These are phyloP conservation scores for Astyanax mexicanus DNA, from an alignment of 2,797 vertebrate species.

Conservation along the genomic window DNA sequence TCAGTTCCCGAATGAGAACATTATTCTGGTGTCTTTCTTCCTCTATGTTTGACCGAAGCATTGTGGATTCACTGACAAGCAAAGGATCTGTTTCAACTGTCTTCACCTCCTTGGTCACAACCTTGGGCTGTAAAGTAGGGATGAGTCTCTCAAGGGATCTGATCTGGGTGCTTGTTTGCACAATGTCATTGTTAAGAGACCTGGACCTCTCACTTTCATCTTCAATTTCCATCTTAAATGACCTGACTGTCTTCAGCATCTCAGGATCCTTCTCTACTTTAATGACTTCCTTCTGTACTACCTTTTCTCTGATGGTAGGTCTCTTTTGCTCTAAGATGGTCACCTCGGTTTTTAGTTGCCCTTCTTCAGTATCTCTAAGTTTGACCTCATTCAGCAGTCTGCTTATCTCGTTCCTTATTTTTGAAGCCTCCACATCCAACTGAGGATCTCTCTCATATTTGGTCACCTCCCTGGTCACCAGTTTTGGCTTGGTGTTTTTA, in stretches of 20 bases:
- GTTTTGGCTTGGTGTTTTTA: conserved; percentile 79
- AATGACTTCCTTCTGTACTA: conserved; percentile 92
- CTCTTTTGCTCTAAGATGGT: conserved; percentile 85
- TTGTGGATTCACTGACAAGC: conserved; percentile 81
- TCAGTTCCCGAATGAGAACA: conserved; percentile 75
- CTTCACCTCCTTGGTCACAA: conserved; percentile 93
- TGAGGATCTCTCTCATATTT: conserved; percentile 92
- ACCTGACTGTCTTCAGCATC: conserved; percentile 84
- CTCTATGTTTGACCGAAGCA: conserved; percentile 77
- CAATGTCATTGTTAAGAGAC: conserved; percentile 78
- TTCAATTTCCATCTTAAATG: conserved; percentile 82
- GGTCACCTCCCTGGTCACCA: conserved; percentile 94
- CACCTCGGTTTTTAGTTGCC: conserved; percentile 85
- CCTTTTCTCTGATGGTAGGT: conserved; percentile 84
- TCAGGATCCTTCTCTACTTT: conserved; percentile 89
- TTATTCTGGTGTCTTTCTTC: conserved; percentile 78
- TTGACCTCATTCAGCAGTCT: conserved; percentile 77
- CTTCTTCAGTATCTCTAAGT: conserved; percentile 70
- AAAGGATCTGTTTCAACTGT: conserved; percentile 90
- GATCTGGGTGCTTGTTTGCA: conserved; percentile 83
- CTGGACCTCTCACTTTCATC: conserved; percentile 81
- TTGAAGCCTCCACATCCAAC: conserved; percentile 84
- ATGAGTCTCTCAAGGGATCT: conserved; percentile 87
- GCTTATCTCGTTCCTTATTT: conserved; percentile 81
- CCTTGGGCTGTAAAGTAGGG: conserved; percentile 86